phyloP scores from a whole-genome alignment of 2,888 invertebrate species.

The Polymixis lichenea region DNA sequence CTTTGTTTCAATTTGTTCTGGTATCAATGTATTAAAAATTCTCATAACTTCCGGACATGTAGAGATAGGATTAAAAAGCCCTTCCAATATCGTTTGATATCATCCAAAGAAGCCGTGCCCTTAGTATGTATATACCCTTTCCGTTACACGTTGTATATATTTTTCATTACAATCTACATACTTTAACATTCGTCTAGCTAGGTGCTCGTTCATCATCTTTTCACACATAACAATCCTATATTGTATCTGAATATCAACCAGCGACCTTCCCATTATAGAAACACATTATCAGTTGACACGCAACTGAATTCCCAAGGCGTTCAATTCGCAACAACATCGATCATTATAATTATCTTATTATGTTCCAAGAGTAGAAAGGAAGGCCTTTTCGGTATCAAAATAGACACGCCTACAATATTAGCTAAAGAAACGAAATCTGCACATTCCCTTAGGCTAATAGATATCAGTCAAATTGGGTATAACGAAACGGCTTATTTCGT shows the following conservation, averaged over 20 bases:
- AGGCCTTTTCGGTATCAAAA: slow-evolving; percentile 45
- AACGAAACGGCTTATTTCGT: slow-evolving; percentile 35
- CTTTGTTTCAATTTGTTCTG: no score
- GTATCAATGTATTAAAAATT: no score
- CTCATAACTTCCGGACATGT: no score
- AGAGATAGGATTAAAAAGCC: no score
- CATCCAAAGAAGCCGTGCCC: no score
- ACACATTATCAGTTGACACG: slow-evolving; percentile 52
- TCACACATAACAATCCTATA: slow-evolving; percentile 2
- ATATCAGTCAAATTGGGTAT: slow-evolving; percentile 43
- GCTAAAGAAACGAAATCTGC: slow-evolving; percentile 28
- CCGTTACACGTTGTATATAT: no score
- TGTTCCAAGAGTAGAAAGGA: slow-evolving; percentile 46
- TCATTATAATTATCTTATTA: slow-evolving; percentile 58
- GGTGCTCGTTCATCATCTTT: slow-evolving; percentile 20
- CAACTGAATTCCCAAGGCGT: slow-evolving; percentile 48
- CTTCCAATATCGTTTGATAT: no score
- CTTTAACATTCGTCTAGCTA: background rate
- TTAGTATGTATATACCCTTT: no score
- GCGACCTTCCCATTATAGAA: slow-evolving; percentile 45
- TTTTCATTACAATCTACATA: background rate
- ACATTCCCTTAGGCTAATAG: slow-evolving; percentile 42
- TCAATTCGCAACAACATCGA: slow-evolving; percentile 56
- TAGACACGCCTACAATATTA: slow-evolving; percentile 29
- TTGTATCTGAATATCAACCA: slow-evolving; percentile 33